Conservation (phyloP, 2,888 invertebrate genomes). For the Aleiodes leptofemur region DNA sequence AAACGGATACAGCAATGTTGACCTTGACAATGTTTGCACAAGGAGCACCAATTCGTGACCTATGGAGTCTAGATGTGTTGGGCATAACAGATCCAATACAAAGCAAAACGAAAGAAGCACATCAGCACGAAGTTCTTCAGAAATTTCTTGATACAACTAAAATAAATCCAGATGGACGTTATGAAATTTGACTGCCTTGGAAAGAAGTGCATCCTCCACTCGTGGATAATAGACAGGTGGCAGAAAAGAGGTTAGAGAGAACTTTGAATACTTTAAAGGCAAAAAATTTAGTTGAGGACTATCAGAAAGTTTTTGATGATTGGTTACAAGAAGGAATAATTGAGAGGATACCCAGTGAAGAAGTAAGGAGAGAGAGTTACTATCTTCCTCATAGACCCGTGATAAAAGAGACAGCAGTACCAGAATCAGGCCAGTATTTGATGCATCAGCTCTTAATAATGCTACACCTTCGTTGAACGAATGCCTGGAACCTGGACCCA, state of each 20-base stretch:
- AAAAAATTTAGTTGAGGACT: slow-evolving; percentile 53
- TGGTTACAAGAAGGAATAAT: slow-evolving; percentile 62
- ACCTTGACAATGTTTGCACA: slow-evolving; percentile 52
- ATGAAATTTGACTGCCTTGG: slow-evolving; percentile 66
- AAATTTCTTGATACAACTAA: slow-evolving; percentile 60
- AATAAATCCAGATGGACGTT: slow-evolving; percentile 57
- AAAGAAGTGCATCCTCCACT: slow-evolving; percentile 63
- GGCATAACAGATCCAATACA: slow-evolving; percentile 64
- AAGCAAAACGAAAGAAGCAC: slow-evolving; percentile 53
- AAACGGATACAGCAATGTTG: slow-evolving; percentile 43
- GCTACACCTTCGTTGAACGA: slow-evolving; percentile 58
- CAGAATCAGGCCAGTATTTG: slow-evolving; percentile 30
- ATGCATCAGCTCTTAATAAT: slow-evolving; percentile 57
- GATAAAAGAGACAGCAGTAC: slow-evolving; percentile 17
- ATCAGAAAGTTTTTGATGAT: slow-evolving; percentile 59
- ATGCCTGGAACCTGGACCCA: slow-evolving; percentile 55
- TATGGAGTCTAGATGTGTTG: slow-evolving; percentile 66
- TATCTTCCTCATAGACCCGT: slow-evolving; percentile 29
- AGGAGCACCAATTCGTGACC: no score
- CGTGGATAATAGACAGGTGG: slow-evolving; percentile 56
- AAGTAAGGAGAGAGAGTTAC: slow-evolving; percentile 42
- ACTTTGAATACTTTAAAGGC: slow-evolving; percentile 54
- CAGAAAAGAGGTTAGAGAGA: slow-evolving; percentile 58
- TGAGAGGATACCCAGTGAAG: slow-evolving; percentile 53
- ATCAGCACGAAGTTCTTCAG: slow-evolving; percentile 54